These are phyloP conservation scores for Phyto melanocephala DNA, from an alignment of 2,888 invertebrate species.

Conservation along the genomic window DNA sequence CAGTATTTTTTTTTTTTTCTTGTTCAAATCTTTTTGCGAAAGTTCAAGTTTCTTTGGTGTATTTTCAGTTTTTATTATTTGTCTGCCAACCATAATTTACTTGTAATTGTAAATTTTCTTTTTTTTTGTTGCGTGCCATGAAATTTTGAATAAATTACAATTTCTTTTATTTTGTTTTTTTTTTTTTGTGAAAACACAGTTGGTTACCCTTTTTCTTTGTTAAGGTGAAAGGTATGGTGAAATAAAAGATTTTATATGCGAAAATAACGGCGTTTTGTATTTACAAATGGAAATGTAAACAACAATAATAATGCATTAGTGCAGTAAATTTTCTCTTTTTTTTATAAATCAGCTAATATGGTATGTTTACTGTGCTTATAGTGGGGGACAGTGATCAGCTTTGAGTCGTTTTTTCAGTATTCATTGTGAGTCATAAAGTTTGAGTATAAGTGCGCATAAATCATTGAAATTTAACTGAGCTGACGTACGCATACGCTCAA, in stretches of 20 bases:
- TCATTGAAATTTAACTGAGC: no score
- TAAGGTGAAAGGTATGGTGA: not conserved
- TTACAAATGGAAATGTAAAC: not conserved
- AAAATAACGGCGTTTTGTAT: not conserved
- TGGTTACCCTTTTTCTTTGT: not conserved
- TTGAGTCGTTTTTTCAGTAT: no score
- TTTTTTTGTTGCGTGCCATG: slow-evolving; percentile 47
- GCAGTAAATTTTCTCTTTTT: no score
- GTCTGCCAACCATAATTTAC: slow-evolving; percentile 36
- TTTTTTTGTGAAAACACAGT: not conserved
- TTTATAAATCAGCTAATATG: no score
- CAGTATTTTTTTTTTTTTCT: not conserved
- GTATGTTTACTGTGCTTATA: no score
- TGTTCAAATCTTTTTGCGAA: slow-evolving; percentile 40
- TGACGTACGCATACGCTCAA: no score
- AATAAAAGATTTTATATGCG: not conserved
- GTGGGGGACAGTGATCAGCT: no score
- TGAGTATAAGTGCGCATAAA: no score
- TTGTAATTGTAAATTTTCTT: slow-evolving; percentile 33
- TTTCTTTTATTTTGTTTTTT: not conserved
- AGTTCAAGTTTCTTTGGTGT: slow-evolving; percentile 63
- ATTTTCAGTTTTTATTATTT: slow-evolving; percentile 25
- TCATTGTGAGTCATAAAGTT: no score
- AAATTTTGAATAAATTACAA: slow-evolving; percentile 40
- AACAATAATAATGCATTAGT: not conserved